Percentiles rank a stretch among this genome's conserved stretches.
Evolutionary conservation across 2,888 invertebrate species (phyloP).

Genomic region (Mesochorus sp.): DNA sequence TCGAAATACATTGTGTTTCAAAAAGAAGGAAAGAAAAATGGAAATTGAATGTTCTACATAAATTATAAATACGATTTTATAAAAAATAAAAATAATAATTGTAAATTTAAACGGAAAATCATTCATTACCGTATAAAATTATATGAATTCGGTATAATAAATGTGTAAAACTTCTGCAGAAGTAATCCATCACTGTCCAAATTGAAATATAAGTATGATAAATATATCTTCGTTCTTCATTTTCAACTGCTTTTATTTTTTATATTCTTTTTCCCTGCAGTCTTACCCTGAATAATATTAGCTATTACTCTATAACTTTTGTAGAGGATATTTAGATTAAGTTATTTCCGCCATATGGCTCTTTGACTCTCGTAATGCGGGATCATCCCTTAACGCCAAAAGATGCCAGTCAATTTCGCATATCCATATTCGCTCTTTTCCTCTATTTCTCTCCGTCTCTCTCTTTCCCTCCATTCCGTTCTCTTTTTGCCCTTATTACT

Average conservation of each 20-base stretch:
- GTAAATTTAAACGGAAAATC: too few species aligned
- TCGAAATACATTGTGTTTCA: neutral
- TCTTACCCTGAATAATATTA: too few species aligned
- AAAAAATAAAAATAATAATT: too few species aligned
- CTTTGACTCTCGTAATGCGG: conserved; percentile 6
- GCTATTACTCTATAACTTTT: neutral
- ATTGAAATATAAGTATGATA: too few species aligned
- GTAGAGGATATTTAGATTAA: neutral
- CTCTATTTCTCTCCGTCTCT: neutral
- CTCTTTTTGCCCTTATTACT: neutral
- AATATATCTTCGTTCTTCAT: too few species aligned
- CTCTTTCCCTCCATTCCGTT: neutral
- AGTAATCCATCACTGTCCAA: too few species aligned
- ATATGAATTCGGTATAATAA: neutral
- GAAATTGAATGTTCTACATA: neutral
- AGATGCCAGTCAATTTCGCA: conserved; percentile 41
- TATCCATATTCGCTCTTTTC: conserved; percentile 36
- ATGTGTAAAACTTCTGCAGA: neutral
- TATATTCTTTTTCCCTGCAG: too few species aligned
- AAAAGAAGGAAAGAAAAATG: neutral
- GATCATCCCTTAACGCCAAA: conserved; percentile 42
- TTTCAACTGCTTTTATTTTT: too few species aligned
- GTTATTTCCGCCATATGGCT: neutral
- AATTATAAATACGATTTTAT: too few species aligned
- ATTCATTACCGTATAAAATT: neutral